A percentile compares a stretch with the other conserved stretches of the same genome.
These are phyloP conservation scores for Heteromormyrus szaboi DNA, from an alignment of 2,797 vertebrate species.

Conservation along the genomic window DNA sequence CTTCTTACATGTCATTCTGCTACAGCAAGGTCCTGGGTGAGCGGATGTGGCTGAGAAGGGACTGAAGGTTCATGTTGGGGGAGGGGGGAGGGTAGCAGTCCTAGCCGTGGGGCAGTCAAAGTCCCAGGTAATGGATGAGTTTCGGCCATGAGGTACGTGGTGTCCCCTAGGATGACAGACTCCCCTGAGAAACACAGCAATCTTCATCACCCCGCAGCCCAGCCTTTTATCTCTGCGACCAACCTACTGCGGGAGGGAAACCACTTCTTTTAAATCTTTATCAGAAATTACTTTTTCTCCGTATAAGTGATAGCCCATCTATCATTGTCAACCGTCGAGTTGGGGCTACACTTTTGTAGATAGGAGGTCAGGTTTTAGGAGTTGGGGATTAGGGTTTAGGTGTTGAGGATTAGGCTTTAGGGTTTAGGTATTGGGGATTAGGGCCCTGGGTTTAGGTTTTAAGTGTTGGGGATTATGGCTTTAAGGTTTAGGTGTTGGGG, in stretches of 20 bases:
- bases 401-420: background rate
- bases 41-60: constrained; percentile 1
- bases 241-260: background rate
- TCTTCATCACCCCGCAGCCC: background rate
- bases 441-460: background rate
- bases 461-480: background rate
- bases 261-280: background rate
- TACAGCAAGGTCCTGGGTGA: background rate
- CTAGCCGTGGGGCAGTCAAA: background rate
- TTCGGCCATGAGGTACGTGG: background rate
- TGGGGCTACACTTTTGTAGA: background rate
- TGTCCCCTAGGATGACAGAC: background rate
- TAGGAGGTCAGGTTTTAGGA: background rate
- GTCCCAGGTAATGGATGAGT: background rate
- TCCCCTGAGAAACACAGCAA: background rate
- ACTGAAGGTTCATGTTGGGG: background rate
- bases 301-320: background rate
- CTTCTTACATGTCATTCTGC: background rate
- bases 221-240: background rate
- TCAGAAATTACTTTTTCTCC: background rate
- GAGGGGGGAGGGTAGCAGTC: background rate
- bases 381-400: background rate
- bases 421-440: background rate
- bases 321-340: background rate
- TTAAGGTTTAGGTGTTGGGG: background rate